Evolutionary conservation across 2,113 vertebrate genomes (phyloP).

Genomic region (Pimephales promelas): DNA sequence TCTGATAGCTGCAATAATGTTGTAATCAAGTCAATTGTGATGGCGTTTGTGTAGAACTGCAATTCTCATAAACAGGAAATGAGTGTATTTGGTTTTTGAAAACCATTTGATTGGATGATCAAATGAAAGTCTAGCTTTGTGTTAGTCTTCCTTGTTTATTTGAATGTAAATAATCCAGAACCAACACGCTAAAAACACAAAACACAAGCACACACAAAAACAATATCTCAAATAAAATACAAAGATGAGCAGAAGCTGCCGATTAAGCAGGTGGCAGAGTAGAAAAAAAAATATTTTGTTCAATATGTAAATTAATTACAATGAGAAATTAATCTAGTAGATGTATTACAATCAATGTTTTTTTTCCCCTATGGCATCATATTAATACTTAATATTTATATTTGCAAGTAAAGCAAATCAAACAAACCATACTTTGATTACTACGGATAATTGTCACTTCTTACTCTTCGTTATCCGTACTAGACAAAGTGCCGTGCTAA

Average conservation of each 20-base stretch:
- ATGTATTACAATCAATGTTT: neutral
- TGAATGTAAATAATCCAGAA: neutral
- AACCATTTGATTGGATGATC: no score
- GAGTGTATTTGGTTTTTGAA: no score
- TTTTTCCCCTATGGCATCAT: no score
- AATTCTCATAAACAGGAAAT: no score
- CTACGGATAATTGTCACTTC: neutral
- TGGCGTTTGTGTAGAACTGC: no score
- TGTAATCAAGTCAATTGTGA: no score
- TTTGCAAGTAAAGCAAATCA: no score
- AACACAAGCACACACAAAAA: neutral
- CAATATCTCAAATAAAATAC: neutral
- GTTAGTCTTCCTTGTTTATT: neutral
- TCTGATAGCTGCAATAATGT: no score
- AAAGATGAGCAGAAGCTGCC: no score
- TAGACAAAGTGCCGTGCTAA: neutral
- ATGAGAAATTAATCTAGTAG: neutral
- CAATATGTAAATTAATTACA: neutral
- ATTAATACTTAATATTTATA: no score
- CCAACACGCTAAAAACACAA: neutral
- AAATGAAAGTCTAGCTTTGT: no score
- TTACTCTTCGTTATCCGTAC: no score
- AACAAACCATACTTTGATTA: neutral
- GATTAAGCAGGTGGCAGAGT: neutral
- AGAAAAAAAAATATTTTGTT: neutral